Evolutionary conservation across 2,797 vertebrate species (phyloP), one percentile per base, ranked within the genome.

Genomic region (Pipistrellus nathusii): DNA sequence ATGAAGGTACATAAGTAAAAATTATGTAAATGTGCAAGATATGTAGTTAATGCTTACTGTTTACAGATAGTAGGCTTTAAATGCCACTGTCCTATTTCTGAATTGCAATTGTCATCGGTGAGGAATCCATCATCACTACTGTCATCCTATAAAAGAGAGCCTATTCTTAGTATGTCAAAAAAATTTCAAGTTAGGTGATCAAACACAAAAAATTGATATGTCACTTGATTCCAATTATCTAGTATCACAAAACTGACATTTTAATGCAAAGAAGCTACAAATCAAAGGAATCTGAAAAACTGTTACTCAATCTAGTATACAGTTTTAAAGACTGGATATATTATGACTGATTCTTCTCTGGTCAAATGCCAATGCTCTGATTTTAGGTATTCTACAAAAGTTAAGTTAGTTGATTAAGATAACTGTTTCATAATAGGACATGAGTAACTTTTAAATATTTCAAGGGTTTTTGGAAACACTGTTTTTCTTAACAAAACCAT

Each of bases 41-140:
- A 92, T 8, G 93, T 1, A 91, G 51, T 92, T 73, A 92, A 59
- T 96, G 98, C 99, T 99, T 98, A 99, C 99, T 99, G 99, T 99
- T 98, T 99, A 98, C 99, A 99, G 97, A 99, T 93, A 90, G 96
- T 98, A 4, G 98, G 98, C 92, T 98, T 99, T 90, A 99, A 98
- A 85, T 98, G 97, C 98, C 98, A 98, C 4, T 98, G 98, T 3
- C 98, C 98, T 93, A 98, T 96, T 95, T 99, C 99, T 4, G 98
- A 98, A 94, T 53, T 97, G 59, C 97, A 98, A 12, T 97, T 84
- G 62, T 99, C 99, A 55, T 99, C 99, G 0, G 97, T 97, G 96
- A 99, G 98, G 75, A 99, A 97, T 48, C 99, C 99, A 35, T 99
- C 99, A 83, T 99, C 99, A 46, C 99, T 99, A 98, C 99, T 99